phyloP scores from a whole-genome alignment of 2,113 vertebrate species.

The Gasterosteus aculeatus region DNA sequence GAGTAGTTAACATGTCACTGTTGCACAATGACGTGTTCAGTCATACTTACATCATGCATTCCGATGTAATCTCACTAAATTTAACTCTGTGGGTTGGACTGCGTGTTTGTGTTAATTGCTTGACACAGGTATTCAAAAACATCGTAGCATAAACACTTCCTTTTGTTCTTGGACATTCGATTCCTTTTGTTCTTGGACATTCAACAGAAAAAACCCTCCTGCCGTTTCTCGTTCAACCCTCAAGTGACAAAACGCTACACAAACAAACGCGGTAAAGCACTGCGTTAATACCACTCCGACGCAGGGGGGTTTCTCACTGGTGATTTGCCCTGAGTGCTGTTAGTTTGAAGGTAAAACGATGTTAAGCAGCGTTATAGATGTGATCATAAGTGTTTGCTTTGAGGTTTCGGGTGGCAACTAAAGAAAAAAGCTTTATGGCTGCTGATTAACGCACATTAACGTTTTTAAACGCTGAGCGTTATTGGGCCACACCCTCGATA shows the following conservation, averaged over 20 bases:
- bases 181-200: background rate
- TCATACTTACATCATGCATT: background rate
- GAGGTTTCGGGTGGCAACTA: slow-evolving; percentile 1
- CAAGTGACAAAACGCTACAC: background rate
- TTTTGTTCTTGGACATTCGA: background rate
- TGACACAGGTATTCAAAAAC: background rate
- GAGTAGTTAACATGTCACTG: slow-evolving; percentile 32
- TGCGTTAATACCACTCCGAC: background rate
- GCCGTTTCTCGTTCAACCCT: background rate
- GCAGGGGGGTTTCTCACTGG: too few species aligned
- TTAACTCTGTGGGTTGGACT: background rate
- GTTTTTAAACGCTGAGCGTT: background rate
- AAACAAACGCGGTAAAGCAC: background rate
- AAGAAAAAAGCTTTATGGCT: slow-evolving; percentile 40
- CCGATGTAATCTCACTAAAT: background rate
- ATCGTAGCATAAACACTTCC: background rate
- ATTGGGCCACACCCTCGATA: background rate
- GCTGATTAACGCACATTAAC: background rate
- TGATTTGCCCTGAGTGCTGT: background rate
- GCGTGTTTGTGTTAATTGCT: background rate
- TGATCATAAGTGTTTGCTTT: background rate
- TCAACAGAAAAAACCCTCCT: background rate
- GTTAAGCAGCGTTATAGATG: slow-evolving; percentile 1
- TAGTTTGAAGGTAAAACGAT: background rate
- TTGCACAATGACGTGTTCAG: slow-evolving; percentile 24